Conservation (phyloP, 2,888 invertebrate genomes). For the Hetaerina titia region DNA sequence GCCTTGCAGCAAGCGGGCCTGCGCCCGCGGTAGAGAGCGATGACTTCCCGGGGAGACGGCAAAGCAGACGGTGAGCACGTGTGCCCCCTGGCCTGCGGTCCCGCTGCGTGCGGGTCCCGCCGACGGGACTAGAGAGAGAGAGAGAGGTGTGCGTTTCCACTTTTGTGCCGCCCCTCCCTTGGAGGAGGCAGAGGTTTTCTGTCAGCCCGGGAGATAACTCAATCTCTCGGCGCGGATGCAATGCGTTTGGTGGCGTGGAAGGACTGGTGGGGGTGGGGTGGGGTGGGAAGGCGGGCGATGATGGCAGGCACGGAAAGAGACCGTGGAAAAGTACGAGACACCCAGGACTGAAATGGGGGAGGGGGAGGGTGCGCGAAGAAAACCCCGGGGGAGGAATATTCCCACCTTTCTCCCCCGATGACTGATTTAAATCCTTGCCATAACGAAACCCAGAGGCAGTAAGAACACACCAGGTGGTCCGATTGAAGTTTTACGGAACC, state of each 20-base stretch:
- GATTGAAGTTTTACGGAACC: slow-evolving; percentile 18
- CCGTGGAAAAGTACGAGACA: too few species aligned
- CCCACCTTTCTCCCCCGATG: background rate
- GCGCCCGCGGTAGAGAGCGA: background rate
- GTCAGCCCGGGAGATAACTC: slow-evolving; percentile 55
- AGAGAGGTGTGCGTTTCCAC: background rate
- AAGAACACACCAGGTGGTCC: slow-evolving; percentile 60
- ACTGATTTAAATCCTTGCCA: slow-evolving; percentile 60
- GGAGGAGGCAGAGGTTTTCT: background rate
- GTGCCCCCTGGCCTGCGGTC: background rate
- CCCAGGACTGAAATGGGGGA: background rate
- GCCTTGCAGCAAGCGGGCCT: background rate
- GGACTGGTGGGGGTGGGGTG: background rate
- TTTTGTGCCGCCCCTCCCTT: background rate
- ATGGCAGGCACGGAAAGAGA: background rate
- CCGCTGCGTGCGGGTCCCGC: too few species aligned
- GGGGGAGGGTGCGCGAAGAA: background rate
- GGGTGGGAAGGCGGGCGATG: background rate
- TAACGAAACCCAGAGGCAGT: slow-evolving; percentile 57
- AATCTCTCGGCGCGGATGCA: slow-evolving; percentile 49
- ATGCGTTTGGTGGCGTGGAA: background rate
- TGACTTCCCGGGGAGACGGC: background rate
- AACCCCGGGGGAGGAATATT: background rate
- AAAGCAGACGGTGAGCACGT: slow-evolving; percentile 44
- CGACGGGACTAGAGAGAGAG: background rate